Evolutionary conservation across 2,113 vertebrate species (phyloP), one percentile per base, ranked within the genome.

Genomic region (Malaclemys terrapin): DNA sequence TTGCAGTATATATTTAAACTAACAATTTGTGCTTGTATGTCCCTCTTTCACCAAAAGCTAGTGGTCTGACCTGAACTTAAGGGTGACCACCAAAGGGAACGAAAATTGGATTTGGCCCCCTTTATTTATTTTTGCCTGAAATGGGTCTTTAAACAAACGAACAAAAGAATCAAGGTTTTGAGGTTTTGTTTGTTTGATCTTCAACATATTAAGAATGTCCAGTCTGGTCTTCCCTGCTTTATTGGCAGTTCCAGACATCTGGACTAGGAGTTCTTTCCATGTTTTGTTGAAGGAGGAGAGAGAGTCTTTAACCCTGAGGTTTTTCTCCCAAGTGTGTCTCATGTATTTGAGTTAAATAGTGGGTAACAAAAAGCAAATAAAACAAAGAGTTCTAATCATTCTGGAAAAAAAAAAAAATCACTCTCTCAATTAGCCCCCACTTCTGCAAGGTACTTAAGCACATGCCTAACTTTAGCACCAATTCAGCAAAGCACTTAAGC

Each of bases 1-100:
- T 9, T n/a, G 25, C 0, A 4, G 35, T 45, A 42, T 25, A 72
- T 31, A 1, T 0, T 9, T n/a, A 78, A 4, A 0, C 0, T 59
- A 62, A 14, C 35, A 69, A 9, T 52, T 42, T 22, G 3, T 0
- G 0, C 2, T 22, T 3, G 1, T 81, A 45, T 20, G 10, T 25
- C 25, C 78, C 1, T 0, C 2, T 75, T 56, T 19, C 80, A 35
- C 3, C 0, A 29, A 27, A 24, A 91, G 56, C 56, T 6, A 56
- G 31, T 0, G 3, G 72, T 10, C 42, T 1, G 8, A 14, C 8
- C 4, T 3, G 42, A 29, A 38, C n/a, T 72, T 38, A n/a, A 12
- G 38, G 35, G 4, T 52, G 8, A 11, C 52, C 45, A 87, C 29
- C 17, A 8, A 69, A 16, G 35, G 16, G 50, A 75, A 53, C 6